These are phyloP conservation scores for Sandelia bainsii DNA, from an alignment of 2,797 vertebrate species.

Conservation along the genomic window DNA sequence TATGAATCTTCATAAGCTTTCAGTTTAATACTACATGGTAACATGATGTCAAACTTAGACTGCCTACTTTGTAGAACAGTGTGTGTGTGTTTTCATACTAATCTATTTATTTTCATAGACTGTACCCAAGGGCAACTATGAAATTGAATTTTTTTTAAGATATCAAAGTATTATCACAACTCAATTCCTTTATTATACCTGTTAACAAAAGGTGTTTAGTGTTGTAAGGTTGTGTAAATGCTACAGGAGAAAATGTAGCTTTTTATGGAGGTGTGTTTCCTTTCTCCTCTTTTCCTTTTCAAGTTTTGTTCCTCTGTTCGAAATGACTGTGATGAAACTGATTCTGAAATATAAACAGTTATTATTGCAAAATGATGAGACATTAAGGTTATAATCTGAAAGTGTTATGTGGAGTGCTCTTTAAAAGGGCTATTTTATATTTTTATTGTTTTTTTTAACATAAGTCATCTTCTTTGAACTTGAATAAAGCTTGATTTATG, in stretches of 20 bases:
- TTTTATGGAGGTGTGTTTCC: too few relatives aligned
- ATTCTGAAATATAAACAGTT: too few relatives aligned
- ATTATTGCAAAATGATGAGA: too few relatives aligned
- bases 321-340: too few relatives aligned
- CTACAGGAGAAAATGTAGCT: too few relatives aligned
- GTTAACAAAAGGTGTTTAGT: too few relatives aligned
- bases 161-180: neutral
- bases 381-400: neutral
- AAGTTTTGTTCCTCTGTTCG: too few relatives aligned
- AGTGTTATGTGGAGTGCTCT: neutral
- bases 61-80: neutral
- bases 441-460: neutral
- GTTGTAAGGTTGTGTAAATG: too few relatives aligned
- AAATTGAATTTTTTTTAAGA: neutral
- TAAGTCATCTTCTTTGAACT: neutral
- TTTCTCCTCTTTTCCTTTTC: too few relatives aligned
- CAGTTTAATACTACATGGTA: neutral
- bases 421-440: neutral
- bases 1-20: conserved; percentile 7
- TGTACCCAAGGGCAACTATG: neutral
- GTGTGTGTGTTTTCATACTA: neutral
- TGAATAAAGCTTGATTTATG: too few relatives aligned
- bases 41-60: accelerated
- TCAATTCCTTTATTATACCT: too few relatives aligned
- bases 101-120: neutral